Evolutionary conservation across 2,797 vertebrate genomes (phyloP), one percentile per base, ranked within the genome.

Genomic region (Lateolabrax maculatus): DNA sequence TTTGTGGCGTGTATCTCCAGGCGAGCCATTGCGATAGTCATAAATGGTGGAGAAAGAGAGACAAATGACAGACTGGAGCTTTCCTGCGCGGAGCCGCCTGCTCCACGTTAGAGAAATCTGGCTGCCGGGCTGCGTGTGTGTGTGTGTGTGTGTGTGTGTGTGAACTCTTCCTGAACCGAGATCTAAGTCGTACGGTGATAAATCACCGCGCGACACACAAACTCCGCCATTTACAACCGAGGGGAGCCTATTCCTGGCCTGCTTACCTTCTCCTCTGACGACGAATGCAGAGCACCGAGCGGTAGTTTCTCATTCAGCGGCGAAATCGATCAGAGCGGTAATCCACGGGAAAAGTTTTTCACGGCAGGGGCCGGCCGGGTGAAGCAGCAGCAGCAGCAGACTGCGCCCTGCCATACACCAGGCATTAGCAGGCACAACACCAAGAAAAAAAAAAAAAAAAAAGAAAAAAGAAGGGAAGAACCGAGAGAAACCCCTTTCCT

Each of bases 91-190:
- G 62, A 85, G 80, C 90, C 81, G 87, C 81, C 82, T 81, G 90
- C 90, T 89, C 90, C 86, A 52, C 89, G 87, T 85, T 85, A 70
- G 89, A 93, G 89, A 88, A 92, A 92, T 92, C 93, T 92, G 89
- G 90, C 90, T 90, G 90, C 78, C 85, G 87, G 83, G 81, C 90
- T 90, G 83, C 69, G 85, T 84, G 84, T 84, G n/a, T n/a, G n/a
- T n/a, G 74, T 83, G 90, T 87, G 93, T 96, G 97, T 99, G 98
- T n/a, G n/a, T n/a, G 74, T 83, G 90, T 87, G 93, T 96, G 97
- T 99, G 98, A 99, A 99, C 98, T 99, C 97, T 99, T 97, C 97
- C 97, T 99, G 98, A 99, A 99, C 98, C 97, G 97, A 97, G 97
- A 98, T 99, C 97, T 96, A 97, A 98, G 98, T 97, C 97, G 92